Evolutionary conservation across 2,113 vertebrate genomes (phyloP), one percentile per base, ranked within the genome.

Genomic region (Symphodus melops): DNA sequence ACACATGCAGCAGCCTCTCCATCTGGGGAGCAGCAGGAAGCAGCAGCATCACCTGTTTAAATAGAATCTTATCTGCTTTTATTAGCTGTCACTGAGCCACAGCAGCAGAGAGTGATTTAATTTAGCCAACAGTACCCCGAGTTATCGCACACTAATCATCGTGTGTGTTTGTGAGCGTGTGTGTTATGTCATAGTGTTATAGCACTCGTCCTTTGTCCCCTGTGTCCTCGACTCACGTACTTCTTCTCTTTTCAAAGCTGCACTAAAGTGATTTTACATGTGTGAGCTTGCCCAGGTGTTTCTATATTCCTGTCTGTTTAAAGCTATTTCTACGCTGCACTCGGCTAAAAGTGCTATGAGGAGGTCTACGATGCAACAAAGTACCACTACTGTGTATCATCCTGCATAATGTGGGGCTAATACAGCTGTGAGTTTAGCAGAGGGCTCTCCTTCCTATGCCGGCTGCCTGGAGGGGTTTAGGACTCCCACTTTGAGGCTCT

Each of bases 331-430:
- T 33, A 48, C 53, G 48, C 23, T 48, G 52, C 56, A 53, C n/a
- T 59, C 17, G 59, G 57, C 65, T 55, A 20, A 64, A 74, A 17
- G 7, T 17, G 8, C 25, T 52, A 53, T 21, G 65, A 54, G 42
- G 46, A 79, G 68, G 52, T 53, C 41, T 77, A 39, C 37, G 55
- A 5, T 66, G 64, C 69, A 64, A 69, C 62, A 46, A 53, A 36
- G 36, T 21, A 73, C 73, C 33, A 0, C 61, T 57, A 44, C 54
- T 20, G 14, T 58, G 69, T 68, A 62, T 71, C 36, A 25, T 69
- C 8, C 53, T 73, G 72, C 66, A 79, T 81, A 82, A 75, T 83
- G 51, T 70, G 49, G 68, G 63, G 51, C 73, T 82, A 82, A 82
- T 60, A 81, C 78, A 58, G 46, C 62, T 14, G 6, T 17, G 17